Conservation (phyloP, 1,140 invertebrate species). For the Drosophila ambigua region DNA sequence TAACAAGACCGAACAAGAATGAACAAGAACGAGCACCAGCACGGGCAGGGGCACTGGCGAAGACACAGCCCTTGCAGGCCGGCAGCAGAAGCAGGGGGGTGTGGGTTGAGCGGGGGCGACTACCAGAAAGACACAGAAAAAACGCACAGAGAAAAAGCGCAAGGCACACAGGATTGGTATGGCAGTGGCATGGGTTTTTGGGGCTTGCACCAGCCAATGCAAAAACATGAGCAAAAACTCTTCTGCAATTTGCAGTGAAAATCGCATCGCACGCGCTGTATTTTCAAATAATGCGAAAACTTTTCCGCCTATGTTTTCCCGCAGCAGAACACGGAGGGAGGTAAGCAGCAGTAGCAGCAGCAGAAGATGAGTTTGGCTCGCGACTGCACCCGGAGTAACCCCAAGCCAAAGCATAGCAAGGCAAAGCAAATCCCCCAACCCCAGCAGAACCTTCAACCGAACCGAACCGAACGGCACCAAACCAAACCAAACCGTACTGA, state of each 20-base stretch:
- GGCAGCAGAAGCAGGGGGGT: too few relatives aligned
- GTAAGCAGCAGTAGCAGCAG: not conserved
- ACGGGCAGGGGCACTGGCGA: too few relatives aligned
- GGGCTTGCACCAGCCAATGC: constrained; percentile 42
- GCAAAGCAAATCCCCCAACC: constrained; percentile 1
- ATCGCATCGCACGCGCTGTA: constrained; percentile 72
- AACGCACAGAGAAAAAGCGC: constrained; percentile 3
- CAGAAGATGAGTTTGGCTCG: constrained; percentile 31
- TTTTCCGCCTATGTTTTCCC: constrained; percentile 68
- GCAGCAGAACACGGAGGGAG: constrained; percentile 38
- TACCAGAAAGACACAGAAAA: too few relatives aligned
- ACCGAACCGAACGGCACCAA: constrained; percentile 18
- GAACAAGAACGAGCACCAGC: constrained; percentile 10
- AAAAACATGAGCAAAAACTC: constrained; percentile 72
- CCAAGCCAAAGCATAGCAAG: constrained; percentile 13
- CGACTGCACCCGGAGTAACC: constrained; percentile 29
- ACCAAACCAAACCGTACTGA: constrained; percentile 21
- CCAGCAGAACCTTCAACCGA: constrained; percentile 11
- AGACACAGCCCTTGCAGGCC: constrained; percentile 2
- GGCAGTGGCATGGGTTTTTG: constrained; percentile 12
- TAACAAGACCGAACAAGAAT: constrained; percentile 59
- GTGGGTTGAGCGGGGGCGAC: not conserved
- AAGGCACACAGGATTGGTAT: constrained; percentile 13
- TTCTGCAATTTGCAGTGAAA: constrained; percentile 75
- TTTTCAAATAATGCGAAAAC: constrained; percentile 81